phyloP scores from a whole-genome alignment of 2,888 invertebrate species.

The Mythimna loreyi region DNA sequence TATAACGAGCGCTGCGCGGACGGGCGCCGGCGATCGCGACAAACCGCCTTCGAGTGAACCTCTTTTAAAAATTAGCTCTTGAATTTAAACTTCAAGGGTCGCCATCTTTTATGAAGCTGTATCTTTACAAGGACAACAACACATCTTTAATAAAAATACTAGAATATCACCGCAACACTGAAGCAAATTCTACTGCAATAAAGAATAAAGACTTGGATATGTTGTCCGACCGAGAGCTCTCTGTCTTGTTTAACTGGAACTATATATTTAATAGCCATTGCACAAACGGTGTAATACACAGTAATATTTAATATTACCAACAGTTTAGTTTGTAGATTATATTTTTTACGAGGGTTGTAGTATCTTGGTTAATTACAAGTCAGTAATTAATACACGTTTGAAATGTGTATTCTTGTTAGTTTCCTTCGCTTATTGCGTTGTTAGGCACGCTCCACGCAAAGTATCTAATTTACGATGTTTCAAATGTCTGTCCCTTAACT shows the following conservation, averaged over 20 bases:
- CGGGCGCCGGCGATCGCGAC: constrained; percentile 77
- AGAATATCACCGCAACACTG: constrained; percentile 9
- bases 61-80: constrained; percentile 81
- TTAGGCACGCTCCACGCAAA: constrained; percentile 57
- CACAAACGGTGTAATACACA: constrained; percentile 1
- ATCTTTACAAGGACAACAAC: constrained; percentile 42
- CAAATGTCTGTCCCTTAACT: constrained; percentile 42
- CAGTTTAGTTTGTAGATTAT: constrained; percentile 29
- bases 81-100: constrained; percentile 71
- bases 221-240: constrained; percentile 19
- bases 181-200: constrained; percentile 24
- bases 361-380: constrained; percentile 45
- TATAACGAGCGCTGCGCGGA: constrained; percentile 83
- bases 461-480: constrained; percentile 58
- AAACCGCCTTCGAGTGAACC: constrained; percentile 74
- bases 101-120: constrained; percentile 62
- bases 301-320: constrained; percentile 29
- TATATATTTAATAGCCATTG: constrained; percentile 15
- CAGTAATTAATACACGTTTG: constrained; percentile 49
- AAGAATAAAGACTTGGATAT: constrained; percentile 16
- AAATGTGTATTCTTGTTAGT: constrained; percentile 55
- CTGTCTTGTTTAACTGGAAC: constrained; percentile 14
- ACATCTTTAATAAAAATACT: constrained; percentile 38
- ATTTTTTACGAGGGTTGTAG: constrained; percentile 37
- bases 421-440: constrained; percentile 46